Base-by-base conservation (phyloP, 2,888 invertebrate species). In the Drosophila ustulata region DNA sequence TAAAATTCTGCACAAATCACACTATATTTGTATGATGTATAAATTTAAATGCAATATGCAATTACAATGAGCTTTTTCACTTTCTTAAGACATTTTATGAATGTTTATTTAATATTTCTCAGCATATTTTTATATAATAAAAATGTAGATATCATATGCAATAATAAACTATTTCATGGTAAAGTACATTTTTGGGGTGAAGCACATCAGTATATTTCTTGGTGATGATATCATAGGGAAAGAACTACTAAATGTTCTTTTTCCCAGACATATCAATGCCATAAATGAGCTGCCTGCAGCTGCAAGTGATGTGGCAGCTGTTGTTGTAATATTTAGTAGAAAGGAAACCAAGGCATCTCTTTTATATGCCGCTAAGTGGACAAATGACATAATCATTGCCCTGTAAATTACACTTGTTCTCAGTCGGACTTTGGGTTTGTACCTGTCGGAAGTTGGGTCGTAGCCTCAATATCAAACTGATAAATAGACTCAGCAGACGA, bases 401-500 rank as follows among this genome's bases (percentile, higher is more conserved):
- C 25, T 26, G 39, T 30, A 59, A 43, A 50, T 25, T 43, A 11
- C 30, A 13, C 25, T 23, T 51, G 23, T 51, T 34, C 25, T 43
- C 18, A 61, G 45, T 55, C 45, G 25, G 45, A 34, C 13, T 30
- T 25, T 51, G 32, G 51, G 4, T 9, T 32, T 51, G 51, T 43
- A 45, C 32, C 25, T 43, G 23, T 9, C 52, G 52, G 52, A 59
- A 45, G 45, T 59, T 13, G 37, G 61, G 55, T 61, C 53, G 41
- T 25, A 56, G 55, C 59, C 50, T 58, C 62, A 66, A 71, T 76
- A 57, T 58, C 62, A 67, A 46, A 64, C 59, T 75, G 72, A 75
- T 76, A 76, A 65, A 37, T 45, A 26, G 25, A 56, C 46, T n/a
- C 34, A 53, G 18, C 61, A 50, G 11, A 23, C 49, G 43, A 76